phyloP scores from a whole-genome alignment of 2,888 invertebrate genomes.

The Campoletis raptor region DNA sequence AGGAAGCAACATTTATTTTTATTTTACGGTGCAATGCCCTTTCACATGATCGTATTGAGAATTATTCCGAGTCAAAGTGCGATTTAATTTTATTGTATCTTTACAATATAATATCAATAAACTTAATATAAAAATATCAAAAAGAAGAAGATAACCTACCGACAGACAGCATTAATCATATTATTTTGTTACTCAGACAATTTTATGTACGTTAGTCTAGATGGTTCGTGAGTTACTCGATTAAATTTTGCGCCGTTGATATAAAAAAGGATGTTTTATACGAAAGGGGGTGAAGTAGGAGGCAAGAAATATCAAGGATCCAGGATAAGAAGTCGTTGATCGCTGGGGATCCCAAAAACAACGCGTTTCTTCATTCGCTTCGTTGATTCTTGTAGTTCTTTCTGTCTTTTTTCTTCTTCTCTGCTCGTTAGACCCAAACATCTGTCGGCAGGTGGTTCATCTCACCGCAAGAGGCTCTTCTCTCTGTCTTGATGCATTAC shows the following conservation, averaged over 20 bases:
- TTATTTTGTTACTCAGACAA: slow-evolving; percentile 37
- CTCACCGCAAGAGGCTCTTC: slow-evolving; percentile 63
- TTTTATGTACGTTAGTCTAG: slow-evolving; percentile 13
- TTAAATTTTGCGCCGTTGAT: slow-evolving; percentile 40
- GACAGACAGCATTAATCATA: slow-evolving; percentile 52
- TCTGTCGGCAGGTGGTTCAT: slow-evolving; percentile 83
- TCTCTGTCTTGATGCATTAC: slow-evolving; percentile 52
- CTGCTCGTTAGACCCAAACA: slow-evolving; percentile 77
- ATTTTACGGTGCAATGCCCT: not conserved
- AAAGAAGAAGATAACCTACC: slow-evolving; percentile 10
- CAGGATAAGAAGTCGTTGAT: slow-evolving; percentile 64
- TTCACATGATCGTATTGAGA: not conserved
- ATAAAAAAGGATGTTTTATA: slow-evolving; percentile 28
- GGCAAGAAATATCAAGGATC: slow-evolving; percentile 64
- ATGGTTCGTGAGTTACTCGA: slow-evolving; percentile 40
- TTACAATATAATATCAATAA: not conserved
- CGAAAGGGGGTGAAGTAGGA: slow-evolving; percentile 50
- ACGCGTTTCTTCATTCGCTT: slow-evolving; percentile 42
- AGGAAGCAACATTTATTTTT: not conserved
- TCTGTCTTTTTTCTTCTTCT: slow-evolving; percentile 26
- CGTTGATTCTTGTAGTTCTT: slow-evolving; percentile 44
- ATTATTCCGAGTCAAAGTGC: not conserved
- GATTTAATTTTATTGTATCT: not conserved
- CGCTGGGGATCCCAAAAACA: slow-evolving; percentile 60
- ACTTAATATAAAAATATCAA: not conserved